These are phyloP conservation scores for Verasper variegatus DNA, from an alignment of 2,113 vertebrate genomes.

Conservation along the genomic window DNA sequence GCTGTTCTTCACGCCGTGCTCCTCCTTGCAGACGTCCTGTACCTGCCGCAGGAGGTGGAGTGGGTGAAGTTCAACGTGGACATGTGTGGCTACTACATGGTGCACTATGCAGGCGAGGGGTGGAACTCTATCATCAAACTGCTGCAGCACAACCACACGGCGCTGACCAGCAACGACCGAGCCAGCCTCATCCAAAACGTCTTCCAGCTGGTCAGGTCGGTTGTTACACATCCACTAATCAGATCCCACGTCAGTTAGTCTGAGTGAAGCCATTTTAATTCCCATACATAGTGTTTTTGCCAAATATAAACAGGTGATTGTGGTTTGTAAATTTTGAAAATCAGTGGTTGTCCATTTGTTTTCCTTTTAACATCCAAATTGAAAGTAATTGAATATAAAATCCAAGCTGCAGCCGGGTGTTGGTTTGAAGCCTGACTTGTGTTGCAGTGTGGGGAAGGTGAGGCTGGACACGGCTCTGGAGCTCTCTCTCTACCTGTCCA, in stretches of 20 bases:
- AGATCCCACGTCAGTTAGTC: background rate
- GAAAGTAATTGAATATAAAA: too few species aligned
- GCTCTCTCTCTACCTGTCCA: slow-evolving; percentile 88
- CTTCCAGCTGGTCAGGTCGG: slow-evolving; percentile 93
- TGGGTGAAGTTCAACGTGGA: slow-evolving; percentile 95
- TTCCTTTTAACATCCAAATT: too few species aligned
- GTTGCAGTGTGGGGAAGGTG: slow-evolving; percentile 83
- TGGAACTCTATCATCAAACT: slow-evolving; percentile 86
- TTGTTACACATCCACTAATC: background rate
- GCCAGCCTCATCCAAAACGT: slow-evolving; percentile 89
- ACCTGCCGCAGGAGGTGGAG: slow-evolving; percentile 86
- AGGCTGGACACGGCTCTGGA: slow-evolving; percentile 89
- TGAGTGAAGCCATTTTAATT: too few species aligned
- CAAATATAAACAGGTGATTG: too few species aligned
- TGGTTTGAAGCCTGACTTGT: background rate
- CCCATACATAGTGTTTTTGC: too few species aligned
- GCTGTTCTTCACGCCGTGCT: background rate
- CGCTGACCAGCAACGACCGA: slow-evolving; percentile 88
- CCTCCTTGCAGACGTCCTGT: slow-evolving; percentile 82
- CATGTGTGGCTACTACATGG: slow-evolving; percentile 93
- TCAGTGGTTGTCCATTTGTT: too few species aligned
- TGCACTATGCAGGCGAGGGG: slow-evolving; percentile 87
- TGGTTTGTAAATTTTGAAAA: too few species aligned
- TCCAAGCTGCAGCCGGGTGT: too few species aligned
- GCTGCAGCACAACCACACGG: slow-evolving; percentile 83